Evolutionary conservation across 2,888 invertebrate genomes (phyloP).

Genomic region (Mantis religiosa): DNA sequence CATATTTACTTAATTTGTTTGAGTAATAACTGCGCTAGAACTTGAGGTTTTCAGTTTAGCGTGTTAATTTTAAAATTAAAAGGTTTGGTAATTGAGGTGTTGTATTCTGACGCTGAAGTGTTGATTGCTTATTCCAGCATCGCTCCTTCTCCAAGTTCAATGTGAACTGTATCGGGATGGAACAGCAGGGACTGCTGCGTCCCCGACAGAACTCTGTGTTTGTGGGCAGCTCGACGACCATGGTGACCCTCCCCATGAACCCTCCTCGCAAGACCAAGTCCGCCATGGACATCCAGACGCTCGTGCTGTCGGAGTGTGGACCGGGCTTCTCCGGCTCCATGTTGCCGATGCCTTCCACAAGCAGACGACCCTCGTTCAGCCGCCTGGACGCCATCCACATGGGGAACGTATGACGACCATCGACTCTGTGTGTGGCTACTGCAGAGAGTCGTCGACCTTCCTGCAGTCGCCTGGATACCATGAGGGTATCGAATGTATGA

Average conservation of each 20-base stretch:
- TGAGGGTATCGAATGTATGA: background rate
- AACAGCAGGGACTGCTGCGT: slow-evolving; percentile 41
- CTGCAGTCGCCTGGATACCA: slow-evolving; percentile 4
- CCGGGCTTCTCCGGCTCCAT: background rate
- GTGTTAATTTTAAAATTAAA: too few relatives aligned
- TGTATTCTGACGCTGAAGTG: too few relatives aligned
- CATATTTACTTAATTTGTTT: too few relatives aligned
- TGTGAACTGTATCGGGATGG: slow-evolving; percentile 55
- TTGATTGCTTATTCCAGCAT: slow-evolving; percentile 48
- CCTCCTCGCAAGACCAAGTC: slow-evolving; percentile 75
- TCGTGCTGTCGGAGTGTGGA: slow-evolving; percentile 49
- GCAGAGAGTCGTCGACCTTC: slow-evolving; percentile 9
- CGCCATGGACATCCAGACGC: slow-evolving; percentile 77
- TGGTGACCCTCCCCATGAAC: slow-evolving; percentile 60
- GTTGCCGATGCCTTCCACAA: background rate
- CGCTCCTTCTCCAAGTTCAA: slow-evolving; percentile 66
- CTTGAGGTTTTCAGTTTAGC: too few relatives aligned
- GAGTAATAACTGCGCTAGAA: too few relatives aligned
- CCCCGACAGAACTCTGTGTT: slow-evolving; percentile 82
- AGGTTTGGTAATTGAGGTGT: too few relatives aligned
- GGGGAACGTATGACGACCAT: background rate
- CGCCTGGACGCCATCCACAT: background rate
- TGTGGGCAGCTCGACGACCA: slow-evolving; percentile 65
- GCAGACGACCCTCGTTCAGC: slow-evolving; percentile 11
- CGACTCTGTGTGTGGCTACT: background rate